Evolutionary conservation across 1,140 invertebrate species (phyloP).

Genomic region (Drosophila rufa): DNA sequence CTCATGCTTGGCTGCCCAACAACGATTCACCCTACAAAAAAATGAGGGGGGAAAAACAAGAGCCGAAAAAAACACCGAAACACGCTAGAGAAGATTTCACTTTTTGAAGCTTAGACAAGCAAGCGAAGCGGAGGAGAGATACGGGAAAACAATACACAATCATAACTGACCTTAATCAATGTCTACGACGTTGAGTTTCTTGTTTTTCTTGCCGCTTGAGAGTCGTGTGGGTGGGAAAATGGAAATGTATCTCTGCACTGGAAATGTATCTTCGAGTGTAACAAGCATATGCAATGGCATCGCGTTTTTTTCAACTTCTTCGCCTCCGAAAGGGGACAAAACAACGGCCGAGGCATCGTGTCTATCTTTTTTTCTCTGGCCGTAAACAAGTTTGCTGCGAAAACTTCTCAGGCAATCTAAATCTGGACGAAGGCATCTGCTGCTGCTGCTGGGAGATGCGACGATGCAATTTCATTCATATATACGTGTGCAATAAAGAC

Average conservation of each 20-base stretch:
- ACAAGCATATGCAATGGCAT: constrained; percentile 64
- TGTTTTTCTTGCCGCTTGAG: constrained; percentile 7
- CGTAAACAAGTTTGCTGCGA: constrained; percentile 74
- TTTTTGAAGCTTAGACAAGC: constrained; percentile 53
- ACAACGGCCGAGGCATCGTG: constrained; percentile 30
- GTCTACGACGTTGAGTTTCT: constrained; percentile 48
- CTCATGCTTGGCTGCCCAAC: constrained; percentile 44
- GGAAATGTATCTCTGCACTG: constrained; percentile 29
- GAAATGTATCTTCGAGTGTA: constrained; percentile 55
- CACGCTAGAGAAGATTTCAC: constrained; percentile 64
- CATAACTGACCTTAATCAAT: constrained; percentile 81
- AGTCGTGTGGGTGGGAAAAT: constrained; percentile 48
- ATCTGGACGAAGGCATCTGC: constrained; percentile 58
- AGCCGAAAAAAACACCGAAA: constrained; percentile 13
- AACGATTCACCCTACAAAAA: constrained; percentile 17
- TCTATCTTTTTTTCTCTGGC: constrained; percentile 13
- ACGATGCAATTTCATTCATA: constrained; percentile 72
- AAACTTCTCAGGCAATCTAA: constrained; percentile 74
- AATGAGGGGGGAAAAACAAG: background rate
- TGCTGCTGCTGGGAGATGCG: constrained; percentile 21
- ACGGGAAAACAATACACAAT: constrained; percentile 52
- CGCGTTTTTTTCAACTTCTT: constrained; percentile 29
- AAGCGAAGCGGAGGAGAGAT: constrained; percentile 13
- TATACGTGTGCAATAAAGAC: constrained; percentile 68
- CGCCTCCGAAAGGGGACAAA: constrained; percentile 37